Conservation (phyloP, 1,140 invertebrate genomes). For the Saccostrea cuccullata region DNA sequence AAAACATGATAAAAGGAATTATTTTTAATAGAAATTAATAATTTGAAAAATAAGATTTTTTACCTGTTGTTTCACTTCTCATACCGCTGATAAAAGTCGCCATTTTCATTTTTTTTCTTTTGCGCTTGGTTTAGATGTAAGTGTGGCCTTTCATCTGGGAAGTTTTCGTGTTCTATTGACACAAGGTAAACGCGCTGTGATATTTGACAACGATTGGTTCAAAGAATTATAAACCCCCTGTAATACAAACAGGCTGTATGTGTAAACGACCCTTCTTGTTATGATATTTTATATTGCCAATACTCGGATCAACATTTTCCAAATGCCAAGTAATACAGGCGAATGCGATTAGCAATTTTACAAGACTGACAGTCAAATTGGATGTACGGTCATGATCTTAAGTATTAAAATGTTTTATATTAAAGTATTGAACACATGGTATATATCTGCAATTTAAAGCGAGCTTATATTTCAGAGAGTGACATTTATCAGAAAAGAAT, state of each 20-base stretch:
- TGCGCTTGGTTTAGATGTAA: background rate
- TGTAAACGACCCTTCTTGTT: background rate
- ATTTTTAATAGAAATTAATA: background rate
- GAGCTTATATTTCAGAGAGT: background rate
- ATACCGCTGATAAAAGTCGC: background rate
- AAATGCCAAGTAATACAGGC: background rate
- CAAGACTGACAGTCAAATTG: background rate
- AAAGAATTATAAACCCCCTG: slow-evolving; percentile 19
- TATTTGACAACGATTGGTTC: slow-evolving; percentile 26
- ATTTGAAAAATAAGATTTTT: background rate
- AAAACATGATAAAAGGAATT: background rate
- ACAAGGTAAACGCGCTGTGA: background rate
- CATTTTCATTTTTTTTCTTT: background rate
- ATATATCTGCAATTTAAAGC: background rate
- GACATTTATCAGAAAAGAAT: background rate
- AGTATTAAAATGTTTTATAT: slow-evolving; percentile 13
- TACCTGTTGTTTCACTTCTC: background rate
- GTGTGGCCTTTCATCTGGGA: background rate
- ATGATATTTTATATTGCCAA: slow-evolving; percentile 34
- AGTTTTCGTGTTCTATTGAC: background rate
- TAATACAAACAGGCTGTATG: slow-evolving; percentile 7
- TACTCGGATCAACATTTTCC: slow-evolving; percentile 23
- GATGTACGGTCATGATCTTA: background rate
- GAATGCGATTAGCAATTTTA: slow-evolving; percentile 6
- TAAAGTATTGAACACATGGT: background rate